These are phyloP conservation scores for Malurus elegans DNA, from an alignment of 2,113 vertebrate species.

Conservation along the genomic window DNA sequence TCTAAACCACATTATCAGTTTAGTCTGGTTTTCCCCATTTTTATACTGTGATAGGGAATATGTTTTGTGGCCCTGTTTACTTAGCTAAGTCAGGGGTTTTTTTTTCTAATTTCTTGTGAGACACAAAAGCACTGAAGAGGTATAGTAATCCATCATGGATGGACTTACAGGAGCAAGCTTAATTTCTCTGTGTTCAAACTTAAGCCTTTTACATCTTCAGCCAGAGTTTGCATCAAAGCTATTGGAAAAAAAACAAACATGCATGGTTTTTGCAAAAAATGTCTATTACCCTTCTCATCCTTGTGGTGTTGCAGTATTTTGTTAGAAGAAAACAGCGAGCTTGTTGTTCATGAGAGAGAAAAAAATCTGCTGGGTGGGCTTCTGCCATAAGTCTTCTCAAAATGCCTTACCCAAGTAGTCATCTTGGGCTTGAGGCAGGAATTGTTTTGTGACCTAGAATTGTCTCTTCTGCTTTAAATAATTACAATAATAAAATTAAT, in stretches of 20 bases:
- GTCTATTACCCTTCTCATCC: not conserved
- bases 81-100: not conserved
- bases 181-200: not conserved
- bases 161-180: not conserved
- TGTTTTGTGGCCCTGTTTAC: not conserved
- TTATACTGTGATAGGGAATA: not conserved
- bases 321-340: not conserved
- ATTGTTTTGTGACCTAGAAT: slow-evolving; percentile 20
- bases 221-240: not conserved
- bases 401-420: not conserved
- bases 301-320: not conserved
- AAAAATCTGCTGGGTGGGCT: not conserved
- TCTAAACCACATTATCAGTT: not conserved
- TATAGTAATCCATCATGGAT: not conserved
- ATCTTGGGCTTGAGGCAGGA: not conserved
- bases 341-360: not conserved
- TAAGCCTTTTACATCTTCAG: not conserved
- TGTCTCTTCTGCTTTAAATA: slow-evolving; percentile 34
- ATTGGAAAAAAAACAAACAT: not conserved
- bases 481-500: slow-evolving; percentile 22
- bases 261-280: not conserved
- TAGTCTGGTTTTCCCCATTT: not conserved
- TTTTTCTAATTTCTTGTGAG: not conserved
- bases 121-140: not conserved
- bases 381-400: not conserved